These are phyloP conservation scores for Poecilus cupreus DNA, from an alignment of 2,888 invertebrate species.

Conservation along the genomic window DNA sequence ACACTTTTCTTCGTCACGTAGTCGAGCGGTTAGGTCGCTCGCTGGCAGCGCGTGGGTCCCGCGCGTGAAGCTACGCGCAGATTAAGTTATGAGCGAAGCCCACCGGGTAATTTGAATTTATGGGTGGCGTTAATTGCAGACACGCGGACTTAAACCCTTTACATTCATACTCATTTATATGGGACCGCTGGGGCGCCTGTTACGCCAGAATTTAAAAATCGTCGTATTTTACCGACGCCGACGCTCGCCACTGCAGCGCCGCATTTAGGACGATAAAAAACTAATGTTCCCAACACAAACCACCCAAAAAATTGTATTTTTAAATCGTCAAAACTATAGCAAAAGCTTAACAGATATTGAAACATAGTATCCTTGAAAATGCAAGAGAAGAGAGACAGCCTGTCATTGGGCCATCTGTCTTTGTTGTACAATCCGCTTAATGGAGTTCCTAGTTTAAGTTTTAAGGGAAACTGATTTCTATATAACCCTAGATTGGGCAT, in stretches of 20 bases:
- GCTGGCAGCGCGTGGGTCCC: constrained; percentile 38
- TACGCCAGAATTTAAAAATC: constrained; percentile 46
- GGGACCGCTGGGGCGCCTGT: constrained; percentile 36
- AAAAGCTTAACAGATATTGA: no score
- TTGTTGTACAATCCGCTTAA: no score
- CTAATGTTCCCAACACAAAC: no score
- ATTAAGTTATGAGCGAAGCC: constrained; percentile 69
- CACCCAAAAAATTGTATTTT: no score
- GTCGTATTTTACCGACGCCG: constrained; percentile 17
- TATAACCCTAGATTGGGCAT: no score
- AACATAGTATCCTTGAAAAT: no score
- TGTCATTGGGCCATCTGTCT: no score
- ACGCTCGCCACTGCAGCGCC: not conserved
- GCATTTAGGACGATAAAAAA: not conserved
- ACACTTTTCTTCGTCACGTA: constrained; percentile 34
- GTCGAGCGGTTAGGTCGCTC: constrained; percentile 1
- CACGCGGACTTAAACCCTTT: constrained; percentile 58
- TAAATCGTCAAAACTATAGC: no score
- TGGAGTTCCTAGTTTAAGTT: no score
- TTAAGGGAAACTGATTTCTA: no score
- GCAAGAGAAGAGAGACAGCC: no score
- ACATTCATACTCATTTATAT: constrained; percentile 59
- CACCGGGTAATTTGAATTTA: constrained; percentile 69
- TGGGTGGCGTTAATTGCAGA: constrained; percentile 68
- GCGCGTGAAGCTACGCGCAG: constrained; percentile 64